These are phyloP conservation scores for Desmodus rotundus DNA, from an alignment of 2,113 vertebrate genomes.

Conservation along the genomic window DNA sequence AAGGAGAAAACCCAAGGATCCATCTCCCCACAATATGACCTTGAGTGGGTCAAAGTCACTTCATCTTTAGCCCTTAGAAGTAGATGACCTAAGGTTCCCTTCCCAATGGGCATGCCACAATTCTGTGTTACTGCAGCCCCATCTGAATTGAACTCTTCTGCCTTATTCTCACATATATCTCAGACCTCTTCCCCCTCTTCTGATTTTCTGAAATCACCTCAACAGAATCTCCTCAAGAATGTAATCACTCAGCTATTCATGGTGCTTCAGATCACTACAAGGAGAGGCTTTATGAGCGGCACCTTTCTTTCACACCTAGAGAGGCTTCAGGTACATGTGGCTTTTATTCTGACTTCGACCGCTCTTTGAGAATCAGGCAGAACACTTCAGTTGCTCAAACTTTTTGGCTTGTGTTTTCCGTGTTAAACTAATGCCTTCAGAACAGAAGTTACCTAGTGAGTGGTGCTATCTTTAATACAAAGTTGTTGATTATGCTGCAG, in stretches of 20 bases:
- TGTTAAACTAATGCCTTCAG: background rate
- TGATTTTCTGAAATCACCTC: conserved; percentile 10
- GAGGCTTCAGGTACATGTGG: background rate
- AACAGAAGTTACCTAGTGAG: background rate
- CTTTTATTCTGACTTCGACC: background rate
- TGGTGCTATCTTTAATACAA: background rate
- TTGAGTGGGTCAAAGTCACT: background rate
- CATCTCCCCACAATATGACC: background rate
- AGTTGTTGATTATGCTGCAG: conserved; percentile 18
- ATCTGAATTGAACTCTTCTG: background rate
- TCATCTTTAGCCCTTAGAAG: background rate
- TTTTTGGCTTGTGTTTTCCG: background rate
- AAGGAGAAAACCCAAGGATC: background rate
- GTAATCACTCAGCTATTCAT: conserved; percentile 65
- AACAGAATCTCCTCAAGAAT: background rate
- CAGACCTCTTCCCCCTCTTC: background rate
- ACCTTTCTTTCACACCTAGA: background rate
- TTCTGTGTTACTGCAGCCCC: too few relatives aligned
- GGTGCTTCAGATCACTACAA: background rate
- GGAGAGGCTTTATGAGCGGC: background rate
- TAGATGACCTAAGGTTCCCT: background rate
- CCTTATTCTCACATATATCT: background rate
- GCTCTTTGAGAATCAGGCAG: background rate
- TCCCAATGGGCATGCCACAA: background rate
- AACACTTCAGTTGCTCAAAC: background rate